Evolutionary conservation across 2,888 invertebrate species (phyloP).

Genomic region (Ophioninae sp.): DNA sequence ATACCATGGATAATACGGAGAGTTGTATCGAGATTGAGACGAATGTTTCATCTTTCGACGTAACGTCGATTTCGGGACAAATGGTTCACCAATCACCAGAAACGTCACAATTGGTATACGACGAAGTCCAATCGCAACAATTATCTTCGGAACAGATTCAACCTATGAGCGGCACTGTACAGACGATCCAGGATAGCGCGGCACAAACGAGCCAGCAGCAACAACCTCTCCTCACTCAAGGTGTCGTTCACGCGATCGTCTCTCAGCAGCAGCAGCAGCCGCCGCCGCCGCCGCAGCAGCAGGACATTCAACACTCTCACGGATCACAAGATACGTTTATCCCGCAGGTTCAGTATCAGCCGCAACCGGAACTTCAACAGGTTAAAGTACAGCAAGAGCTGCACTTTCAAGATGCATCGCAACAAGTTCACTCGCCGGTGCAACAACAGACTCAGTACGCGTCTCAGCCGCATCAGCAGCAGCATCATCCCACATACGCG

Average conservation of each 20-base stretch:
- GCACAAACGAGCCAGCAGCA: slow-evolving; percentile 56
- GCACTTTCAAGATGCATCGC: slow-evolving; percentile 63
- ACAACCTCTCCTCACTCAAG: slow-evolving; percentile 50
- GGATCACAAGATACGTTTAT: slow-evolving; percentile 52
- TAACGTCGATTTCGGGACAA: background rate
- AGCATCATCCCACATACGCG: slow-evolving; percentile 67
- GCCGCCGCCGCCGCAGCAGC: slow-evolving; percentile 9
- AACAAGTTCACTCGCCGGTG: slow-evolving; percentile 66
- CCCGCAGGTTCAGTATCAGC: slow-evolving; percentile 67
- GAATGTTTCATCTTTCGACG: background rate
- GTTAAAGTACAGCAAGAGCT: slow-evolving; percentile 37
- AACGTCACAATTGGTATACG: slow-evolving; percentile 62
- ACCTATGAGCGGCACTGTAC: slow-evolving; percentile 59
- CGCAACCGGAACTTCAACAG: slow-evolving; percentile 63
- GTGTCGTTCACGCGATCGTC: slow-evolving; percentile 53
- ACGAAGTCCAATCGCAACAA: slow-evolving; percentile 58
- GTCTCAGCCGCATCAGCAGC: slow-evolving; percentile 57
- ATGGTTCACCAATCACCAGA: slow-evolving; percentile 58
- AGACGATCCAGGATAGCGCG: slow-evolving; percentile 67
- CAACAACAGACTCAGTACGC: slow-evolving; percentile 68
- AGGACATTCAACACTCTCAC: slow-evolving; percentile 64
- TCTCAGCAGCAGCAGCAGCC: slow-evolving; percentile 48
- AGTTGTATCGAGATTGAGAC: slow-evolving; percentile 19
- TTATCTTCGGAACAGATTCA: slow-evolving; percentile 41
- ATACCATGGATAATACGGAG: background rate